Evolutionary conservation across 92 coral and sea anemone species (phyloP).

Genomic region (Metridium senile): DNA sequence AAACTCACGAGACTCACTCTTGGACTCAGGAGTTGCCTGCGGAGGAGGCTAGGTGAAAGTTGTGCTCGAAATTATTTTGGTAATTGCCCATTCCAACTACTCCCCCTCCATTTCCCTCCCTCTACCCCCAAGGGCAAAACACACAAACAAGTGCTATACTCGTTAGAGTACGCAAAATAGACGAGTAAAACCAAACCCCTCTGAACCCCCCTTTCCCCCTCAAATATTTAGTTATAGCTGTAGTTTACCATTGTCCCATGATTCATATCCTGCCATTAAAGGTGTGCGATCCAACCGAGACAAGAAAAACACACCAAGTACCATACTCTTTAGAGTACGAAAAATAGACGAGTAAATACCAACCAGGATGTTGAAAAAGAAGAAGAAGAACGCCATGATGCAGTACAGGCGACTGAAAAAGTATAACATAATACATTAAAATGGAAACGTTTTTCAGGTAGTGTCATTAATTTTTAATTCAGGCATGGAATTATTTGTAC

Average conservation of each 20-base stretch:
- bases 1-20: no score
- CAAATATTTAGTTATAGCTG: background rate
- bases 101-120: no score
- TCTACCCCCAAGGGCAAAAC: no score
- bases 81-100: no score
- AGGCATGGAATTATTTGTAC: no score
- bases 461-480: background rate
- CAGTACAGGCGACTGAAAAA: constrained; percentile 65
- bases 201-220: background rate
- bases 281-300: constrained; percentile 72
- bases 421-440: background rate
- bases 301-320: constrained; percentile 66
- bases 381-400: constrained; percentile 76
- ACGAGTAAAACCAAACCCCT: no score
- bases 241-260: constrained; percentile 77
- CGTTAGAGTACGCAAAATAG: no score
- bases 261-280: constrained; percentile 66
- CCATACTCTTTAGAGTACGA: constrained; percentile 59
- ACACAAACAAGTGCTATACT: no score
- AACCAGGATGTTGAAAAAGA: constrained; percentile 81
- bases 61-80: no score
- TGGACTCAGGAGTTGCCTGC: no score
- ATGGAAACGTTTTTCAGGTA: no score
- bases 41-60: no score
- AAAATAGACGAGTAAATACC: constrained; percentile 54